A percentile compares a stretch with the other conserved stretches of the same genome.
Evolutionary conservation across 1,140 invertebrate species (phyloP).

Genomic region (Drosophila micromelanica): DNA sequence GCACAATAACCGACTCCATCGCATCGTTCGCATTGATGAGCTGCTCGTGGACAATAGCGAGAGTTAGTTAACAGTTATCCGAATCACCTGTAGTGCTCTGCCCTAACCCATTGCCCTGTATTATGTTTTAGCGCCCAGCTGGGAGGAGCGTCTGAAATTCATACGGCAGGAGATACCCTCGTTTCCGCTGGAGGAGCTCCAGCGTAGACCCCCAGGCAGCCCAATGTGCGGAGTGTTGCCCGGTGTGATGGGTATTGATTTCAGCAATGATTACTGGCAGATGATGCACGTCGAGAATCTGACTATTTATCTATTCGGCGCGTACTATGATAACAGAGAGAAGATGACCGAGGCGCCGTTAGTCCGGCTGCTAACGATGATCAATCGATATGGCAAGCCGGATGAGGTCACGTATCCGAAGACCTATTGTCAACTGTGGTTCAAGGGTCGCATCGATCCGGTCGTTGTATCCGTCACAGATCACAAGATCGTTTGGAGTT

Average conservation of each 20-base stretch:
- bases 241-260: constrained; percentile 45
- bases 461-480: constrained; percentile 90
- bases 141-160: constrained; percentile 42
- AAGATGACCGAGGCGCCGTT: constrained; percentile 89
- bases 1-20: neutral
- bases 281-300: constrained; percentile 90
- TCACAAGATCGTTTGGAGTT: constrained; percentile 96
- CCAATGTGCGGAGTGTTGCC: constrained; percentile 47
- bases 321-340: constrained; percentile 92
- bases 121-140: constrained; percentile 35
- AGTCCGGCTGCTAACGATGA: constrained; percentile 93
- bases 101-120: neutral
- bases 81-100: neutral
- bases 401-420: constrained; percentile 85
- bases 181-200: constrained; percentile 59
- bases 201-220: neutral
- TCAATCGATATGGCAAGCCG: constrained; percentile 85
- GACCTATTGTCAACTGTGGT: constrained; percentile 93
- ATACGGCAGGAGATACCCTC: constrained; percentile 60
- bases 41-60: constrained; percentile 49
- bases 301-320: constrained; percentile 93
- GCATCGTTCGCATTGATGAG: constrained; percentile 17
- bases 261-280: constrained; percentile 88
- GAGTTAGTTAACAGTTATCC: constrained; percentile 12
- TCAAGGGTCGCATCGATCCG: constrained; percentile 89